Conservation (phyloP, 2,888 invertebrate genomes). For the Philaethria dido region DNA sequence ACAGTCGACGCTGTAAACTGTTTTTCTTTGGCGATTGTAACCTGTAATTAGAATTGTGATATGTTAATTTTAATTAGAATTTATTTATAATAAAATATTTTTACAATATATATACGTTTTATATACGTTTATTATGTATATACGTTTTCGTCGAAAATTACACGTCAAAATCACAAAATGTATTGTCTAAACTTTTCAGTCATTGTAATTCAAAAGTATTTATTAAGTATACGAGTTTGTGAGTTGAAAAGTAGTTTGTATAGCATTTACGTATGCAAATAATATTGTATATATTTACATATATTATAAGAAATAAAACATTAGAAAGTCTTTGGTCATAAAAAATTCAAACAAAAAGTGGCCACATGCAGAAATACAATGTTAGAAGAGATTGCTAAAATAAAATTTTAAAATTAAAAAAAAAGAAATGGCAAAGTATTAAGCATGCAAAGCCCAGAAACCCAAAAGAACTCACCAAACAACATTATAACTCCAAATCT, state of each 20-base stretch:
- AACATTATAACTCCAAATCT: slow-evolving; percentile 26
- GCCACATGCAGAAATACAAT: background rate
- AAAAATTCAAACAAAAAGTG: background rate
- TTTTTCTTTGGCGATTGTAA: slow-evolving; percentile 76
- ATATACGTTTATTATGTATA: no score
- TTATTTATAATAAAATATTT: background rate
- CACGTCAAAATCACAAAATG: no score
- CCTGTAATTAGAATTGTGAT: slow-evolving; percentile 51
- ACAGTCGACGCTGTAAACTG: slow-evolving; percentile 73
- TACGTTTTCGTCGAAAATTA: no score
- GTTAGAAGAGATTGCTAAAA: background rate
- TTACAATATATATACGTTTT: no score
- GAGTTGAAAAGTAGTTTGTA: no score
- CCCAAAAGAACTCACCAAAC: slow-evolving; percentile 37
- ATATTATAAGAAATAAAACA: no score
- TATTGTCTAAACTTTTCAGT: no score
- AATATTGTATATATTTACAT: no score
- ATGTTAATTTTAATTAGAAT: background rate
- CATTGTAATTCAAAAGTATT: no score
- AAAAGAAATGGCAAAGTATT: slow-evolving; percentile 4
- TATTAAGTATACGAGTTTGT: no score
- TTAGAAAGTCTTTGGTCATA: no score
- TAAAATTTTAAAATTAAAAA: background rate
- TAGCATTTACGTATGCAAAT: no score
- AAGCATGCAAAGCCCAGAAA: slow-evolving; percentile 39